phyloP scores from a whole-genome alignment of 2,888 invertebrate species.

The Heliconius hortense region DNA sequence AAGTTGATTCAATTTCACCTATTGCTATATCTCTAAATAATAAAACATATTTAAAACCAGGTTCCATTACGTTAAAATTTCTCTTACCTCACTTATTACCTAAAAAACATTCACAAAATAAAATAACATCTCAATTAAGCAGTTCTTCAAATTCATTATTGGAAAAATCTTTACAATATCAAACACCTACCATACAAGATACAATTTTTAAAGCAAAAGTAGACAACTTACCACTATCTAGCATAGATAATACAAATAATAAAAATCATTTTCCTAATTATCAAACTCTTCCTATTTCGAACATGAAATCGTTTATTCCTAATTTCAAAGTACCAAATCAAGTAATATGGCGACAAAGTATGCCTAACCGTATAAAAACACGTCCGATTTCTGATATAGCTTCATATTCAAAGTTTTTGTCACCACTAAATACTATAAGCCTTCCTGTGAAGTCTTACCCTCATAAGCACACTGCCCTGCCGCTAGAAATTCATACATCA shows the following conservation, averaged over 20 bases:
- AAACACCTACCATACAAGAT: background rate
- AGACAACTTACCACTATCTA: background rate
- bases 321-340: background rate
- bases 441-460: background rate
- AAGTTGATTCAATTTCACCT: background rate
- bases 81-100: background rate
- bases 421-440: background rate
- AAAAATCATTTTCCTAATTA: background rate
- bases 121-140: background rate
- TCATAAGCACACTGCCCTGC: background rate
- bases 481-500: background rate
- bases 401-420: background rate
- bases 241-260: background rate
- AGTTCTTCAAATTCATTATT: background rate
- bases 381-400: background rate
- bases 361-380: too few species aligned
- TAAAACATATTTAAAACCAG: background rate
- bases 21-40: background rate
- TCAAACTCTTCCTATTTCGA: background rate
- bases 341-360: background rate
- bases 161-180: background rate
- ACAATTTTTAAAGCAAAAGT: background rate
- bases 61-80: too few species aligned
- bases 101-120: constrained; percentile 4
- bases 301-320: background rate